Evolutionary conservation across 1,140 invertebrate species (phyloP), one percentile per base, ranked within the genome.

Genomic region (Paralvinella palmiformis): DNA sequence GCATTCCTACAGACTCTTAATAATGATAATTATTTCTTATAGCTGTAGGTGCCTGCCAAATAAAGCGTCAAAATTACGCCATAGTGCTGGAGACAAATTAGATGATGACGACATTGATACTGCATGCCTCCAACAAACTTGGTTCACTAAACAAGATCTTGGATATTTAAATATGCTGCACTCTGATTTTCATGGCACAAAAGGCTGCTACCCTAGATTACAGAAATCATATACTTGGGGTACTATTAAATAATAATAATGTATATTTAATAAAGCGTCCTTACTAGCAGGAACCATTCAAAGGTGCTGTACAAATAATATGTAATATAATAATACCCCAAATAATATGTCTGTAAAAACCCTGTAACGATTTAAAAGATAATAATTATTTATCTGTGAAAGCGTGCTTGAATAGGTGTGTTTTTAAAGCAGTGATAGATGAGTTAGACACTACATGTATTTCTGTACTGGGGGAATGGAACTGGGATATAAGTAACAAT

Each of bases 141-240:
- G 5, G 53, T 56, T 22, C 17, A 56, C 24, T 57, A 57, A 57
- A 57, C 55, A 57, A 36, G 55, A 57, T 57, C 2, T 57, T 32
- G 3, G 55, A 32, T 36, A 4, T 57, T 36, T 57, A 31, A 33
- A 57, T 6, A 57, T 1, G 6, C 55, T 57, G 27, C 55, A 57
- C 33, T 32, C 3, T 2, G 4, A 32, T 57, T 57, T 57, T 57
- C 5, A 33, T 1, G 3, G 5, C 13, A 57, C 27, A n/a, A 13
- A 17, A 32, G 55, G 55, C 33, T 7, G 55, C 2, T 36, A 57
- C 55, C 0, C 24, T 57, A 32, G 3, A 33, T 36, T 57, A 32
- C 20, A 31, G 55, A 4, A 32, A 57, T 57, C 29, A n/a, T 17
- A 6, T 56, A 29, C 32, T 20, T 27, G 33, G 27, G 27, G 55